A percentile compares a stretch with the other conserved stretches of the same genome.
phyloP scores from a whole-genome alignment of 2,113 vertebrate genomes.

The Rhombomys opimus region DNA sequence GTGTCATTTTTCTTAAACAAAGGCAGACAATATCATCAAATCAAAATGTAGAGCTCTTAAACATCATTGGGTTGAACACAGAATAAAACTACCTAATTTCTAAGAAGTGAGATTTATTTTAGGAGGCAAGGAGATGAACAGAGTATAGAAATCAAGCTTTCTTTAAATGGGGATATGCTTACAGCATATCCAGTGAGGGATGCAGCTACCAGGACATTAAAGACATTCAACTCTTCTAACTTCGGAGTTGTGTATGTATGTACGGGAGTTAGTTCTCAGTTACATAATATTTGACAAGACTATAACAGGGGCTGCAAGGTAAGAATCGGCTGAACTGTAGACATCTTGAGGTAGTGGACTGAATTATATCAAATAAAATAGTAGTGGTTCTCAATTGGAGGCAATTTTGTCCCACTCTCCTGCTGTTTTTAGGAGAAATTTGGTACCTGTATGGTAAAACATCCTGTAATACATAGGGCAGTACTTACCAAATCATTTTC shows the following conservation, averaged over 20 bases:
- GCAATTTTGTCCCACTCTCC: background rate
- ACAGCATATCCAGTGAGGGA: background rate
- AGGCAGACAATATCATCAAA: background rate
- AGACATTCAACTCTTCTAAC: background rate
- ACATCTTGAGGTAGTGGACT: background rate
- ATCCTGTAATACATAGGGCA: background rate
- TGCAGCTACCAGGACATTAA: background rate
- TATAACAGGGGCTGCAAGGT: background rate
- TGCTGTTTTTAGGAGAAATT: background rate
- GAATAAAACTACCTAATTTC: background rate
- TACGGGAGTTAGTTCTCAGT: background rate
- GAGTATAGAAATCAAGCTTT: background rate
- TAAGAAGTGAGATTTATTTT: slow-evolving; percentile 40
- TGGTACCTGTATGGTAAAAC: background rate
- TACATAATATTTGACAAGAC: background rate
- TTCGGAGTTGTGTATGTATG: background rate
- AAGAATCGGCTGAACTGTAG: background rate
- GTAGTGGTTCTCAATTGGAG: background rate
- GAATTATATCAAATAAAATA: background rate
- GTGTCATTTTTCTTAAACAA: slow-evolving; percentile 15
- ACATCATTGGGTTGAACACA: background rate
- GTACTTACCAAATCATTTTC: background rate
- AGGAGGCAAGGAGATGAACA: background rate
- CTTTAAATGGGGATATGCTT: background rate
- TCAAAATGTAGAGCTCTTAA: background rate